Base-by-base conservation (phyloP, 2,113 vertebrate species). In the Kryptolebias marmoratus region DNA sequence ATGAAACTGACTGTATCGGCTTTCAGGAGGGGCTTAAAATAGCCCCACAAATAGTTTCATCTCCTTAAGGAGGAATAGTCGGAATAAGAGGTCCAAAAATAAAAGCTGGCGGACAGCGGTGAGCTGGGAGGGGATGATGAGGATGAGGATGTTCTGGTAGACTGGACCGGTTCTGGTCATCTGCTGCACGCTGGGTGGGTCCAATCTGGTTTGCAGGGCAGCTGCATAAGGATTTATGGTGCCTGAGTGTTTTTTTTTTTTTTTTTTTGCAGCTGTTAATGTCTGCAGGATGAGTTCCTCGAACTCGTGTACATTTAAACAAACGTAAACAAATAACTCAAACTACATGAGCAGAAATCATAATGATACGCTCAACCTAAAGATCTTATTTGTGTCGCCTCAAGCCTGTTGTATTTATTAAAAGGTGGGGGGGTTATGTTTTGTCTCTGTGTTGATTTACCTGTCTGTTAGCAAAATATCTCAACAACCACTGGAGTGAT, bases 21-120 rank as follows among this genome's bases (percentile, higher is more conserved):
- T 81, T 77, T 81, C 56, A 68, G 22, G 22, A 56, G 31, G 74
- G 54, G 68, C 79, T 77, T 44, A 45, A 88, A 90, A 90, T 86
- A 85, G 68, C 31, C 11, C n/a, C 44, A 18, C 42, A 71, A 81
- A 84, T 85, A 77, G 68, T 85, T 75, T 77, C 70, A 79, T 80
- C 69, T 18, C 76, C 81, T 79, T 88, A 87, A 77, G 76, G 49
- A 88, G 76, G 73, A 78, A 79, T 59, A 59, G n/a, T 47, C 61
- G 67, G 75, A 81, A 86, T 72, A 45, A 66, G 70, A 71, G 53
- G 42, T 48, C 62, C 47, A 60, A 47, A 76, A 79, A 77, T 74
- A 87, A 71, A 77, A 77, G 5, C 57, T 66, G 73, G 64, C 77
- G n/a, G 47, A 55, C 0, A n/a, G 45, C 27, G 12, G 30, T 58